Evolutionary conservation across 1,140 invertebrate genomes (phyloP).

Genomic region (Ylistrum balloti): DNA sequence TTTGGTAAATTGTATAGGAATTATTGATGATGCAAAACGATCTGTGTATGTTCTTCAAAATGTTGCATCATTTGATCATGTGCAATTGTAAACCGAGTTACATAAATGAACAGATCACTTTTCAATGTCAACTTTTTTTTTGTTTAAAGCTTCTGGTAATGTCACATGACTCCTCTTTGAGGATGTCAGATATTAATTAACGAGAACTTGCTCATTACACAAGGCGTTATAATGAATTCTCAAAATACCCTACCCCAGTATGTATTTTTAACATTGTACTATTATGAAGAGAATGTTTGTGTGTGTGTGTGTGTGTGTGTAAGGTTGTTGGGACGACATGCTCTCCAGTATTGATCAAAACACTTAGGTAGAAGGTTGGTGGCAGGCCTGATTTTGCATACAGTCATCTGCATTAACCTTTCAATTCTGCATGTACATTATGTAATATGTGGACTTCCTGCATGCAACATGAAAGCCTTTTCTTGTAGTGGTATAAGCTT

Average conservation of each 20-base stretch:
- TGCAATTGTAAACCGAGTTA: no score
- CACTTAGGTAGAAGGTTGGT: not conserved
- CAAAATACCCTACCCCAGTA: not conserved
- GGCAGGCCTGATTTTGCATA: not conserved
- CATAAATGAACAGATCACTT: no score
- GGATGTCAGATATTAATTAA: not conserved
- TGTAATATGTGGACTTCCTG: constrained; percentile 6
- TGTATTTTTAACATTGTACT: no score
- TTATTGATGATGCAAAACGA: no score
- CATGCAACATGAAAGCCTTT: constrained; percentile 18
- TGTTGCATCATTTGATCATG: no score
- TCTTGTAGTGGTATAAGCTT: not conserved
- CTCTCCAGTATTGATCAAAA: not conserved
- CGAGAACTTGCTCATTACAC: not conserved
- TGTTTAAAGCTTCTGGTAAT: no score
- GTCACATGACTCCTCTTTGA: no score
- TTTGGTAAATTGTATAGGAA: no score
- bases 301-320: not conserved
- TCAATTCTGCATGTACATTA: not conserved
- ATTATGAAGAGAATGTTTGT: no score
- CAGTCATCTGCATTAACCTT: not conserved
- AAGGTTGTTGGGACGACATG: not conserved
- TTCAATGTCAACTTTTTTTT: no score
- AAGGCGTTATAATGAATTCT: not conserved
- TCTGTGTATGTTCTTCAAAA: no score